These are phyloP conservation scores for Trichacis sp. DNA, from an alignment of 2,888 invertebrate genomes.

Conservation along the genomic window DNA sequence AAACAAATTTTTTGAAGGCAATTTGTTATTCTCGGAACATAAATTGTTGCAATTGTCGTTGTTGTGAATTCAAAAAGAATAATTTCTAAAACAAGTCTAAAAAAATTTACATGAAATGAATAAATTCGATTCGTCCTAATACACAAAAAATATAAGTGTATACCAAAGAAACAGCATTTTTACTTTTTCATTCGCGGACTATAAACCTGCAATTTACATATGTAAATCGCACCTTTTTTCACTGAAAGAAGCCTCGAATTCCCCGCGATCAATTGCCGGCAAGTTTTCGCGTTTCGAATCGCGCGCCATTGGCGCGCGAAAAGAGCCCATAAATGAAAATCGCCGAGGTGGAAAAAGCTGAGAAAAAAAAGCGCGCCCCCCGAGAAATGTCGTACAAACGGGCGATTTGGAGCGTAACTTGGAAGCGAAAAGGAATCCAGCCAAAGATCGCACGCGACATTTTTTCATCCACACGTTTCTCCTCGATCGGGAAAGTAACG, in stretches of 20 bases:
- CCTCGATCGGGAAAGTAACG: neutral
- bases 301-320: neutral
- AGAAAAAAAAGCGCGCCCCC: constrained; percentile 24
- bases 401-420: constrained; percentile 34
- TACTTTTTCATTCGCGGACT: no score
- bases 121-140: no score
- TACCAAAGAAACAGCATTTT: no score
- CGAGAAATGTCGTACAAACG: constrained; percentile 25
- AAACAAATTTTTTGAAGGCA: no score
- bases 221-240: no score
- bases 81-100: no score
- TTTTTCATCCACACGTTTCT: constrained; percentile 12
- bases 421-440: constrained; percentile 2
- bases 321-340: neutral
- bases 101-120: no score
- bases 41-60: no score
- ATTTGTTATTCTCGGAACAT: no score
- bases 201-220: no score
- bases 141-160: no score
- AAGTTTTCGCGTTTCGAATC: neutral
- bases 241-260: neutral
- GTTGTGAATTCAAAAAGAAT: no score
- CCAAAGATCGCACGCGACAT: constrained; percentile 31
- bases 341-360: neutral
- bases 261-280: neutral